A percentile compares a stretch with the other conserved stretches of the same genome.
Conservation (phyloP, 2,797 vertebrate genomes). For the Aldrovandia affinis region DNA sequence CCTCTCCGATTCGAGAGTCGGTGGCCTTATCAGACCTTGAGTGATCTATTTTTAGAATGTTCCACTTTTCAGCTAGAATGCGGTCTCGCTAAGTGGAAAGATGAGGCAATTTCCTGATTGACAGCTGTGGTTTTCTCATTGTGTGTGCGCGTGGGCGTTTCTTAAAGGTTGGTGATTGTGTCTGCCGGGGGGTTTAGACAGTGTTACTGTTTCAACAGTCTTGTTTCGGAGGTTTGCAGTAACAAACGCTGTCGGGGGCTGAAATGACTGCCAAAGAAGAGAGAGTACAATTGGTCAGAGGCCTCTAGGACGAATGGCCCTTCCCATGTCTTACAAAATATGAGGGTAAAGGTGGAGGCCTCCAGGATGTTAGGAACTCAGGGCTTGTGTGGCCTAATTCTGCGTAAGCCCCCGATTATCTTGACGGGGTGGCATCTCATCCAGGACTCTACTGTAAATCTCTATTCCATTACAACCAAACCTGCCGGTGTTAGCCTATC, state of each 20-base stretch:
- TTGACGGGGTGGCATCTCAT: not conserved
- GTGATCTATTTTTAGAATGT: not conserved
- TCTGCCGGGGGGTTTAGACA: not conserved
- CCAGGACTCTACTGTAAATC: not conserved
- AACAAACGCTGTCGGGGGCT: not conserved
- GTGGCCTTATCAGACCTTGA: not conserved
- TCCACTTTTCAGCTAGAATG: not conserved
- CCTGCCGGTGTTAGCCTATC: not conserved
- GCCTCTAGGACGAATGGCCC: not conserved
- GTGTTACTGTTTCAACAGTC: not conserved
- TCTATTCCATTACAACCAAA: not conserved
- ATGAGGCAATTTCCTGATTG: not conserved
- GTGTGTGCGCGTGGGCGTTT: not conserved
- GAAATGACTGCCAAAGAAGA: not conserved
- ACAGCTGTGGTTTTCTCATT: not conserved
- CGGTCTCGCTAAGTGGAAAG: not conserved
- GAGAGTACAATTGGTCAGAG: not conserved
- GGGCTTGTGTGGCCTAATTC: not conserved
- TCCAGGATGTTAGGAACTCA: not conserved
- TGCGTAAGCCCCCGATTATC: too few relatives aligned
- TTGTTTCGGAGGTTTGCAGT: conserved; percentile 1
- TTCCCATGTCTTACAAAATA: not conserved
- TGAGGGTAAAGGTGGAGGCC: not conserved
- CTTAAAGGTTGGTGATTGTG: not conserved
- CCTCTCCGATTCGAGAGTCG: not conserved